These are phyloP conservation scores for Alectura lathami DNA, from an alignment of 2,113 vertebrate species.

Conservation along the genomic window DNA sequence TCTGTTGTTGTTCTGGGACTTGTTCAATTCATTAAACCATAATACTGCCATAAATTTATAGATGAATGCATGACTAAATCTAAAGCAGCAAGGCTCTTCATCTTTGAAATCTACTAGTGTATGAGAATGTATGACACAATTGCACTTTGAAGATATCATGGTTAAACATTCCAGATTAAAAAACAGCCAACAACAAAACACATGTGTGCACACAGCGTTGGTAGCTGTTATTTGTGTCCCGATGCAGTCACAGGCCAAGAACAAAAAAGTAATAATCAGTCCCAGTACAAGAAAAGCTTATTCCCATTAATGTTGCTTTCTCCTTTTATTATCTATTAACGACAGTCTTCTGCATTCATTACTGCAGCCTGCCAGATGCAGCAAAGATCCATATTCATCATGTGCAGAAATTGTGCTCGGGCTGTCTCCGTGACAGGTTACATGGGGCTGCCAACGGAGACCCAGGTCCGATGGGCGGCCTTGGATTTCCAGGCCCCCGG, in stretches of 20 bases:
- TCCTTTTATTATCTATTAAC: conserved; percentile 61
- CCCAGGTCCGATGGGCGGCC: neutral
- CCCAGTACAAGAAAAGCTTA: conserved; percentile 40
- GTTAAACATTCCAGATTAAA: conserved; percentile 32
- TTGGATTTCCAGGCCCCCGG: neutral
- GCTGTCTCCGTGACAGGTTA: conserved; percentile 10
- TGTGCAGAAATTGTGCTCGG: neutral
- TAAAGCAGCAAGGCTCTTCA: conserved; percentile 53
- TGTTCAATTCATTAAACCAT: conserved; percentile 59
- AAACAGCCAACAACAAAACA: conserved; percentile 44
- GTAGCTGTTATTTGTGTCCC: neutral
- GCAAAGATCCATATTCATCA: conserved; percentile 43
- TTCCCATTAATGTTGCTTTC: conserved; percentile 50
- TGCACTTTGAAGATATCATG: conserved; percentile 6
- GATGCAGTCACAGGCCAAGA: neutral
- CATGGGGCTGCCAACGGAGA: neutral
- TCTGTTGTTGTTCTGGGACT: conserved; percentile 66
- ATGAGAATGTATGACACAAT: conserved; percentile 50
- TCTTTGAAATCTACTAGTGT: conserved; percentile 59
- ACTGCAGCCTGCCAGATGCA: conserved; percentile 50
- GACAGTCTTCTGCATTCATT: conserved; percentile 31
- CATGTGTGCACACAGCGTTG: neutral
- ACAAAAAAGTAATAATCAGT: conserved; percentile 26
- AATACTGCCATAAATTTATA: conserved; percentile 37
- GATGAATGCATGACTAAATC: conserved; percentile 65